Evolutionary conservation across 2,888 invertebrate genomes (phyloP), one percentile per base, ranked within the genome.

Genomic region (Phaonia tiefii): DNA sequence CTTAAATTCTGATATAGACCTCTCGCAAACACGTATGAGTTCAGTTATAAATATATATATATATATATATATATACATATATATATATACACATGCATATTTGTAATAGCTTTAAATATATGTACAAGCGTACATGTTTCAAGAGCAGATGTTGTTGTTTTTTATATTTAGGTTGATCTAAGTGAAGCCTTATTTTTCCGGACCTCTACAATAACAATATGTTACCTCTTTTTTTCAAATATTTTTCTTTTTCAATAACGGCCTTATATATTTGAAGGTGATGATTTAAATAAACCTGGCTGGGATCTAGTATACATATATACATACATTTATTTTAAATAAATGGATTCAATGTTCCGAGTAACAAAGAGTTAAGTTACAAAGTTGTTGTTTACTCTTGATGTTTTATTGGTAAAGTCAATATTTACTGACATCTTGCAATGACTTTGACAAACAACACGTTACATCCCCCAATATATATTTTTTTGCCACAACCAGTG

Each of bases 341-440:
- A 60, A 60, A 60, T 60, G 37, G 10, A n/a, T 60, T 60, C 31
- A 60, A 17, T 60, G 3, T 15, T 60, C 17, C 17, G 10, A 20
- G 17, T 49, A 51, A 67, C 44, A 31, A 63, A 49, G 11, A 37
- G 37, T 66, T 69, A 25, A 58, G 49, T 65, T 51, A 3, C 3
- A 63, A 39, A 63, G 1, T 37, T 56, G 5, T 25, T 54, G 37
- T 39, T n/a, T n/a, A n/a, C n/a, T n/a, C n/a, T n/a, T 37, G 58
- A 17, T 58, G 25, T 46, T 31, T 67, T 31, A 49, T 20, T 25
- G 51, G 22, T 58, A 56, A 42, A 39, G 42, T 39, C 39, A 69
- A 75, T 60, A 69, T 69, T 60, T 69, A 69, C 67, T 75, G 75
- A 58, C 49, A 67, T 44, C 37, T 58, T 60, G 60, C 3, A 31